Conservation (phyloP, 1,140 invertebrate species). For the Drosophila aff. region DNA sequence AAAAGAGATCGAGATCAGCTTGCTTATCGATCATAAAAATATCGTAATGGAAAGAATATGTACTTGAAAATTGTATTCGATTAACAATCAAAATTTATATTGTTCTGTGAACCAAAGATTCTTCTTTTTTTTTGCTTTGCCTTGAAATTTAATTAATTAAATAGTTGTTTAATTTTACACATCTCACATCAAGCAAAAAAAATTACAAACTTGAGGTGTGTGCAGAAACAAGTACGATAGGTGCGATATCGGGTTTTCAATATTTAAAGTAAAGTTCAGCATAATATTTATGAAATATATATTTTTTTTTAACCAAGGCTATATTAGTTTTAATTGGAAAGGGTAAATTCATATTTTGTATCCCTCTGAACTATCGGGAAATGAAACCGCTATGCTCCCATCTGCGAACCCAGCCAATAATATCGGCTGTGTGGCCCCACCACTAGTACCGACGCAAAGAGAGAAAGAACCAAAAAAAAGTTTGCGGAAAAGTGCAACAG, state of each 20-base stretch:
- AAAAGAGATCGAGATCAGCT: not conserved
- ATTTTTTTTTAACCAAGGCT: not conserved
- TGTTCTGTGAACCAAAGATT: not conserved
- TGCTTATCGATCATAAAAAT: not conserved
- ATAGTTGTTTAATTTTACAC: not conserved
- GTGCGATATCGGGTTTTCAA: not conserved
- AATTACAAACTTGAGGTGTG: not conserved
- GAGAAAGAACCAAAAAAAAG: conserved; percentile 73
- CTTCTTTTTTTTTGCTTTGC: too few relatives aligned
- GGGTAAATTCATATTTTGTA: too few relatives aligned
- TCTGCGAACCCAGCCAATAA: not conserved
- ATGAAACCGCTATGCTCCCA: not conserved
- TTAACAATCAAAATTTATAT: not conserved
- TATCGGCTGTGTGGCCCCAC: conserved; percentile 5
- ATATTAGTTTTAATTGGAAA: not conserved
- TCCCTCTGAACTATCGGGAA: not conserved
- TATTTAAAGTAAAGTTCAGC: not conserved
- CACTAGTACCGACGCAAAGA: conserved; percentile 20
- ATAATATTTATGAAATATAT: not conserved
- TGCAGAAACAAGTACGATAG: not conserved
- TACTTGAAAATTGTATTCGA: conserved; percentile 6
- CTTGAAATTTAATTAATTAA: not conserved
- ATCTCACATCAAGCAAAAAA: not conserved
- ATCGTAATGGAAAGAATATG: not conserved
- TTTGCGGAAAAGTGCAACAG: conserved; percentile 78